phyloP scores from a whole-genome alignment of 2,113 vertebrate species.

The Alexandromys fortis region DNA sequence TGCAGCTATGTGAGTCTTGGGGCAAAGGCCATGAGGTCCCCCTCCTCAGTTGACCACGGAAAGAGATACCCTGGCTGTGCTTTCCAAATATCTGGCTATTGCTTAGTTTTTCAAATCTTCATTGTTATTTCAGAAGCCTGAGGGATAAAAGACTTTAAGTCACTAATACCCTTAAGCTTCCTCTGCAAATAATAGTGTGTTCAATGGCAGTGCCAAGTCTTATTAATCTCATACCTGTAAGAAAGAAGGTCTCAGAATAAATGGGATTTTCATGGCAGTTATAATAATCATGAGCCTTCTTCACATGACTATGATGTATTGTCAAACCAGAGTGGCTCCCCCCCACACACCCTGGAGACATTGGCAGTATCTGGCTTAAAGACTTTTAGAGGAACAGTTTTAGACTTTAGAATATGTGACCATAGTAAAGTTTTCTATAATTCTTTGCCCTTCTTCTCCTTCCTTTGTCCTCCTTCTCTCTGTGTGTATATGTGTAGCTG shows the following conservation, averaged over 20 bases:
- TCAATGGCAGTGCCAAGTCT: slow-evolving; percentile 16
- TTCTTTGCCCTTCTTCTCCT: too few relatives aligned
- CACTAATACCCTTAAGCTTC: slow-evolving; percentile 16
- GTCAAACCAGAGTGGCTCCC: neutral
- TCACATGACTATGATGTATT: neutral
- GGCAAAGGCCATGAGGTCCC: too few relatives aligned
- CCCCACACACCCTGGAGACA: neutral
- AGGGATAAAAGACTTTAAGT: neutral
- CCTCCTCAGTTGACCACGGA: too few relatives aligned
- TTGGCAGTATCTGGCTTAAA: neutral
- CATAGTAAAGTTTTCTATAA: neutral
- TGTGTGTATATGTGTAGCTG: neutral
- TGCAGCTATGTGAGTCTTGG: neutral
- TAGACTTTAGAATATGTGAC: neutral
- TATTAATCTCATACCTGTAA: neutral
- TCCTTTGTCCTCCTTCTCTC: neutral
- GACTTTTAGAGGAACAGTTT: neutral
- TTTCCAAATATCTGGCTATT: neutral
- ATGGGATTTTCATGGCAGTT: neutral
- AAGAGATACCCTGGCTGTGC: neutral
- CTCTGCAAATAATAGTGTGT: neutral
- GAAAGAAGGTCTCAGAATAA: neutral
- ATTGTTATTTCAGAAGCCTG: neutral
- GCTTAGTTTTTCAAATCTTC: neutral
- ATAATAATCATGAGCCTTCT: neutral